phyloP scores from a whole-genome alignment of 2,113 vertebrate species.

The Leucoraja erinaceus region DNA sequence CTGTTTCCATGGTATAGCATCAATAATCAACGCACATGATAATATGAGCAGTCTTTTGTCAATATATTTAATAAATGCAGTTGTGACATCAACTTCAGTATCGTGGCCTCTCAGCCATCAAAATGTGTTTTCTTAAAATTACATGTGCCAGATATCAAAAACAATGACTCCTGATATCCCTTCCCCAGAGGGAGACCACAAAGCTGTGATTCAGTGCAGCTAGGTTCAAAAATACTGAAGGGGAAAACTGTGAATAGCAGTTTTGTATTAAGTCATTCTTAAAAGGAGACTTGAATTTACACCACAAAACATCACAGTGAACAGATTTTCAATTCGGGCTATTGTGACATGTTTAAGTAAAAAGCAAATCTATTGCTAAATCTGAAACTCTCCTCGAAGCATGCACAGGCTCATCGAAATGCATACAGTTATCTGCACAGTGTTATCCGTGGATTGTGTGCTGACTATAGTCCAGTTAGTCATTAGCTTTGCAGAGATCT shows the following conservation, averaged over 20 bases:
- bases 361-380: not conserved
- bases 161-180: not conserved
- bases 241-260: not conserved
- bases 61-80: not conserved
- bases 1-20: not conserved
- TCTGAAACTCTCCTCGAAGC: not conserved
- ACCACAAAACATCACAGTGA: not conserved
- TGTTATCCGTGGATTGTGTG: slow-evolving; percentile 14
- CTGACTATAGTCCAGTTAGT: not conserved
- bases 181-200: not conserved
- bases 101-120: not conserved
- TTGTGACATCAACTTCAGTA: not conserved
- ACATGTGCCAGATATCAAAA: not conserved
- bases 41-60: not conserved
- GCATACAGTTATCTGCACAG: not conserved
- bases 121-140: not conserved
- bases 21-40: not conserved
- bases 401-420: not conserved
- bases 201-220: not conserved
- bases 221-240: not conserved
- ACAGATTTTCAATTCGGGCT: not conserved
- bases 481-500: not conserved
- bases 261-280: not conserved
- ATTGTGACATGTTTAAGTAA: not conserved
- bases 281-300: not conserved